Base-by-base conservation (phyloP, 2,888 invertebrate genomes). In the Meteorus colon region DNA sequence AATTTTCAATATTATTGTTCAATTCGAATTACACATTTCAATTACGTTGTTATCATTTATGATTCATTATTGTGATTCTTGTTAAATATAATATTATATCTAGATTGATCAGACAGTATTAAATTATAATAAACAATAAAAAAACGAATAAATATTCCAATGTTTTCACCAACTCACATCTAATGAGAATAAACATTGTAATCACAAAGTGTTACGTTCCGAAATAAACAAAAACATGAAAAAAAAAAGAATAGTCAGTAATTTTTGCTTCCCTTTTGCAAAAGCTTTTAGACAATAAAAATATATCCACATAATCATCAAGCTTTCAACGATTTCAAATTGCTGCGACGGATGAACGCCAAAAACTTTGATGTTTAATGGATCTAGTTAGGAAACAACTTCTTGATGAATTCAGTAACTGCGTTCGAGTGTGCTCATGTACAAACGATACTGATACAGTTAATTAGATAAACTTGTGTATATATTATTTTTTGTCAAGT, bases 361-460 rank as follows among this genome's bases (percentile, higher is more conserved):
- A 29, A 62, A 29, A 62, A 62, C 14, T 62, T 62, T 62, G 62
- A 62, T 62, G 31, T 62, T 62, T 62, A 29, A 62, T 62, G 31
- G 16, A 62, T 16, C 62, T 29, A 29, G 62, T 62, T 62, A 62
- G 12, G 62, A 27, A 27, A 62, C 27, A 62, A 27, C 62, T 62
- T n/a, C 62, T 62, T 62, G n/a, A 29, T 62, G 27, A 62, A 62
- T 62, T 31, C 27, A 29, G 16, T 14, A 62, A 62, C 62, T 62
- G 31, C 16, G 12, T 19, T 55, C 6, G 16, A 62, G 29, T 62
- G n/a, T 62, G 27, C 62, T 62, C 19, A 55, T 62, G 12, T 41
- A n/a, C 16, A 4, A 29, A 62, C 16, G 27, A 27, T 31, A 31
- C 62, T 62, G 14, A 62, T 62, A 55, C 10, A 62, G 29, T 31